Base-by-base conservation (phyloP, 37 sponge, comb jelly and placozoan genomes). In the Halichondria panicea region DNA sequence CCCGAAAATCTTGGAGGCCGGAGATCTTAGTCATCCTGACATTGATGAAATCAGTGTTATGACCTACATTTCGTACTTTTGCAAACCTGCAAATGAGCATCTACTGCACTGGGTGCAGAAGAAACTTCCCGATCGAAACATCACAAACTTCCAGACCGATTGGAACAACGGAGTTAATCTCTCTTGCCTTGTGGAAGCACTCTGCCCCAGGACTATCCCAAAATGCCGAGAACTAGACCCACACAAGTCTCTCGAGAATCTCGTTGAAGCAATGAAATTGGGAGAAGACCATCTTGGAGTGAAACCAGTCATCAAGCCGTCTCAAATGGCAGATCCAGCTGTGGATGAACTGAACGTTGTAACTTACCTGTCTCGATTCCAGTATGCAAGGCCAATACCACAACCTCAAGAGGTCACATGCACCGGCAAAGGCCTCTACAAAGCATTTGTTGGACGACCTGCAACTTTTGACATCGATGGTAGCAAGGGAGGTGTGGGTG, bases 31-130 rank as follows among this genome's bases (percentile, higher is more conserved):
- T 56, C 68, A 87, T 42, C 75, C 77, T 1, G 55, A 71, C 19
- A 81, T 96, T 13, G 97, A 96, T 68, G 94, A 96, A 60, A 61
- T 93, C 45, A 86, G 88, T 32, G 91, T 96, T 53, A 92, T 96
- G 93, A 96, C 94, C 0, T 96, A 96, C 77, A 62, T 96, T 42
- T 93, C 94, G 24, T 96, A 86, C 52, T 93, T 93, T 79, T 88
- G 81, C 72, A 72, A 79, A 28, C 81, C 82, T 1, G 76, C 84
- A 11, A 84, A 77, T 30, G 74, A 81, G 12, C 59, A 63, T 7
- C 88, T 95, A 55, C 76, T 95, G 36, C 24, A 55, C 42, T 95
- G 96, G 96, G 54, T 95, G 24, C 89, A 85, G 64, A 57, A 33
- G n/a, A 76, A 28, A 43, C 68, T 95, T 4, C 92, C 96, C 5